These are phyloP conservation scores for Indicator indicator DNA, from an alignment of 2,113 vertebrate species.

Conservation along the genomic window DNA sequence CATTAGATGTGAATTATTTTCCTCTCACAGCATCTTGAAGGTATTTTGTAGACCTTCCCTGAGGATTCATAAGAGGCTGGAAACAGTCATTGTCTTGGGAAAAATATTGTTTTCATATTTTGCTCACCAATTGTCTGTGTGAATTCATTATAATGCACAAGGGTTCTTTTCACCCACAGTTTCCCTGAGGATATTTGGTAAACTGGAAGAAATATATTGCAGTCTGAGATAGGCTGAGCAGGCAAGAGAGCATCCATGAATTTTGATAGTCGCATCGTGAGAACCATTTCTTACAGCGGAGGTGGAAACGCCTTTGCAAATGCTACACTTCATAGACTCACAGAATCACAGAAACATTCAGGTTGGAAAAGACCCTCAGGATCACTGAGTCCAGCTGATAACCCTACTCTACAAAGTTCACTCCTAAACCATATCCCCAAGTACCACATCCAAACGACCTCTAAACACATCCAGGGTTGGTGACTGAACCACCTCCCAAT, in stretches of 20 bases:
- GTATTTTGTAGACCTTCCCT: not conserved
- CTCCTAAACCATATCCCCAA: too few relatives aligned
- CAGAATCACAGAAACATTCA: too few relatives aligned
- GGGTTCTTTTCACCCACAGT: not conserved
- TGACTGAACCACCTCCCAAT: too few relatives aligned
- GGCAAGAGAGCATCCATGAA: not conserved
- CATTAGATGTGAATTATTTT: not conserved
- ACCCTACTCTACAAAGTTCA: too few relatives aligned
- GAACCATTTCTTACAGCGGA: not conserved
- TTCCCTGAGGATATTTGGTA: slow-evolving; percentile 8
- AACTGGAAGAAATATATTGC: not conserved
- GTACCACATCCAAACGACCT: too few relatives aligned
- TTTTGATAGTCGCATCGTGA: not conserved
- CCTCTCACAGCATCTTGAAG: not conserved
- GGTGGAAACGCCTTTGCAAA: not conserved
- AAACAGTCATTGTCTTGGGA: not conserved
- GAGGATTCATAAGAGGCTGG: not conserved
- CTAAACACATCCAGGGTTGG: too few relatives aligned
- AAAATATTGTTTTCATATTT: slow-evolving; percentile 37
- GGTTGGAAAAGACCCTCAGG: too few relatives aligned
- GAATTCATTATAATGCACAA: slow-evolving; percentile 17
- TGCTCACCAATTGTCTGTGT: slow-evolving; percentile 1
- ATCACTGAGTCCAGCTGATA: too few relatives aligned
- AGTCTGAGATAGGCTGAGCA: not conserved
- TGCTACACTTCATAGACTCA: not conserved